These are phyloP conservation scores for Oryzias melastigma DNA, from an alignment of 2,113 vertebrate genomes.

Conservation along the genomic window DNA sequence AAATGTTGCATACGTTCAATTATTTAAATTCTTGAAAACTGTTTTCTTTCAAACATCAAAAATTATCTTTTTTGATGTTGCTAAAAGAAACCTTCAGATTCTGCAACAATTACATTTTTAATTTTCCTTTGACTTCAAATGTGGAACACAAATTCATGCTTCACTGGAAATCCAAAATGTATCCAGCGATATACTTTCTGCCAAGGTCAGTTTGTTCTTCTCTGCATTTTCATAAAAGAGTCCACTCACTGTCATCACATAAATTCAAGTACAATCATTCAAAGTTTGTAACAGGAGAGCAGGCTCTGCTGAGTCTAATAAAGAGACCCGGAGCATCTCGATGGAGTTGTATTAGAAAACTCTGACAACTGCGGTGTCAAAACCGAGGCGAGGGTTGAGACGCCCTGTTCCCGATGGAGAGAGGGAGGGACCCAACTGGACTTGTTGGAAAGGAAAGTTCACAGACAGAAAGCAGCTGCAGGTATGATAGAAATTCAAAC, in stretches of 20 bases:
- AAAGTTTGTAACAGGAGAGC: slow-evolving; percentile 1
- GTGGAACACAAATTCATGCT: not conserved
- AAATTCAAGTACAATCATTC: not conserved
- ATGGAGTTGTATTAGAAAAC: not conserved
- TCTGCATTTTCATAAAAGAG: slow-evolving; percentile 1
- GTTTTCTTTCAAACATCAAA: too few species aligned
- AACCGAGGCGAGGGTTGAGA: slow-evolving; percentile 12
- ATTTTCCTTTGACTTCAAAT: not conserved
- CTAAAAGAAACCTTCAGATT: too few species aligned
- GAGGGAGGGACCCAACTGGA: slow-evolving; percentile 5
- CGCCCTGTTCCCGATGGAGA: slow-evolving; percentile 2
- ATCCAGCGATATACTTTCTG: not conserved
- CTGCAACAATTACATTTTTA: not conserved
- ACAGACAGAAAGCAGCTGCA: slow-evolving; percentile 13
- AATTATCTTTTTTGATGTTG: too few species aligned
- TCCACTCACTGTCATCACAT: not conserved
- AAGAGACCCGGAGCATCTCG: not conserved
- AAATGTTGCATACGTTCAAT: too few species aligned
- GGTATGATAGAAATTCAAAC: slow-evolving; percentile 13
- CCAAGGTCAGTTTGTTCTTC: not conserved
- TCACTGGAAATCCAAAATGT: not conserved
- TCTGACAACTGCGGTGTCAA: slow-evolving; percentile 9
- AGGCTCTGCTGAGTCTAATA: not conserved
- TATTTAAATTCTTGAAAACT: too few species aligned
- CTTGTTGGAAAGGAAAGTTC: slow-evolving; percentile 20